Evolutionary conservation across 2,113 vertebrate species (phyloP).

Genomic region (Trichechus manatus): DNA sequence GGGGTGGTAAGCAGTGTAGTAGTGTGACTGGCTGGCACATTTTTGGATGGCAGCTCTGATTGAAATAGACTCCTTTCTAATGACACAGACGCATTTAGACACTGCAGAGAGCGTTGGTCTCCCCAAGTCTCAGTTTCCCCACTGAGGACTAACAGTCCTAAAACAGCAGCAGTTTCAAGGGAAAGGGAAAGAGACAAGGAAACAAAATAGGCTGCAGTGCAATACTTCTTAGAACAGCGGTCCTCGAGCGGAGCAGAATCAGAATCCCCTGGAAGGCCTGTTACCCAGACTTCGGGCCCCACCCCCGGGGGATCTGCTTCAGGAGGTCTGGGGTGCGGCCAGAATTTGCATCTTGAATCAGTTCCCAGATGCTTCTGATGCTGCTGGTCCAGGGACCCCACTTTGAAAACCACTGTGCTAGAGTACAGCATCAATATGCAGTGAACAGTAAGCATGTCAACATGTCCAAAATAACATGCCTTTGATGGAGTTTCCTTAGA

Average conservation of each 20-base stretch:
- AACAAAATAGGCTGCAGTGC: background rate
- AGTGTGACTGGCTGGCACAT: conserved; percentile 63
- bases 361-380: background rate
- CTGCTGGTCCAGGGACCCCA: background rate
- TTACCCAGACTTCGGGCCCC: background rate
- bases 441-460: background rate
- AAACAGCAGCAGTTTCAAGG: background rate
- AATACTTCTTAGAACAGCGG: background rate
- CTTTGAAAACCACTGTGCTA: background rate
- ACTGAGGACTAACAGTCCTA: background rate
- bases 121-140: background rate
- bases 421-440: accelerated
- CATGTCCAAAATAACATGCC: background rate
- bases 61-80: background rate
- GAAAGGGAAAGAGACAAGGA: background rate
- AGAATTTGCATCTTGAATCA: background rate
- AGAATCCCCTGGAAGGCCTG: too few species aligned
- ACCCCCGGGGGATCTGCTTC: background rate
- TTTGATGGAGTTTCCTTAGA: background rate
- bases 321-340: background rate
- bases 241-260: accelerated
- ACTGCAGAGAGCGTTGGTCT: background rate
- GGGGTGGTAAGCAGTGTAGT: conserved; percentile 28
- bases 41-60: conserved; percentile 61
- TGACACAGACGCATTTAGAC: background rate